Percentiles rank a stretch among this genome's conserved stretches.
phyloP scores from a whole-genome alignment of 2,888 invertebrate genomes.

The Drosophila percnosoma region DNA sequence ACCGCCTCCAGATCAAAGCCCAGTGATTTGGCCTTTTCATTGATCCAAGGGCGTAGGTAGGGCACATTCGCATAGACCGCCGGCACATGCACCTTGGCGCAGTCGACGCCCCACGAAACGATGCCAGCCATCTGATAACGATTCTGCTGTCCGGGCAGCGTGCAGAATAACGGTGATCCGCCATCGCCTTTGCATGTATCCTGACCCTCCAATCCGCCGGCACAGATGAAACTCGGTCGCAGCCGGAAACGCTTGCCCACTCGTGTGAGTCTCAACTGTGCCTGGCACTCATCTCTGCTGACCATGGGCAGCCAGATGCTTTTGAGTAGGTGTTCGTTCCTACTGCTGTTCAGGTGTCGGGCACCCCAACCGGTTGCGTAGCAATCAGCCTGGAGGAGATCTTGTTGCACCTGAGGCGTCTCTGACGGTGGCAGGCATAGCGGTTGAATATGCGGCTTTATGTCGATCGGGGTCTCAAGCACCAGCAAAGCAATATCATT shows the following conservation, averaged over 20 bases:
- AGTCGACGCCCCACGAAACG: slow-evolving; percentile 91
- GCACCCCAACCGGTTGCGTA: slow-evolving; percentile 80
- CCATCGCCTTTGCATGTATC: slow-evolving; percentile 87
- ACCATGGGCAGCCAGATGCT: slow-evolving; percentile 90
- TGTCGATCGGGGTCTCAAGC: slow-evolving; percentile 87
- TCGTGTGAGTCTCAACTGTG: slow-evolving; percentile 86
- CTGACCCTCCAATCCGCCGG: slow-evolving; percentile 89
- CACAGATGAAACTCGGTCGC: slow-evolving; percentile 90
- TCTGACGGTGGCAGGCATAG: slow-evolving; percentile 87
- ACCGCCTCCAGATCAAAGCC: slow-evolving; percentile 27
- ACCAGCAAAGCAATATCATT: slow-evolving; percentile 91
- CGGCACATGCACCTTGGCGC: slow-evolving; percentile 88
- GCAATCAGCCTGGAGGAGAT: slow-evolving; percentile 81
- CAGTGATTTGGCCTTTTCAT: slow-evolving; percentile 75
- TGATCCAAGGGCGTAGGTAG: slow-evolving; percentile 89
- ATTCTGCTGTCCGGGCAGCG: slow-evolving; percentile 80
- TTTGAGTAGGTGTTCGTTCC: slow-evolving; percentile 87
- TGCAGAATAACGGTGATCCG: slow-evolving; percentile 91
- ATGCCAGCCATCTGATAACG: slow-evolving; percentile 75
- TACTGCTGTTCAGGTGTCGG: slow-evolving; percentile 82
- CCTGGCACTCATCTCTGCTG: slow-evolving; percentile 84
- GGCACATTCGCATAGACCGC: slow-evolving; percentile 91
- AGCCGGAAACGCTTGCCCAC: slow-evolving; percentile 88
- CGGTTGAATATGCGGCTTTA: slow-evolving; percentile 89
- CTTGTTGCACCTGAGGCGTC: slow-evolving; percentile 53